Conservation (phyloP, 1,140 invertebrate genomes). For the Drosophila santomea region DNA sequence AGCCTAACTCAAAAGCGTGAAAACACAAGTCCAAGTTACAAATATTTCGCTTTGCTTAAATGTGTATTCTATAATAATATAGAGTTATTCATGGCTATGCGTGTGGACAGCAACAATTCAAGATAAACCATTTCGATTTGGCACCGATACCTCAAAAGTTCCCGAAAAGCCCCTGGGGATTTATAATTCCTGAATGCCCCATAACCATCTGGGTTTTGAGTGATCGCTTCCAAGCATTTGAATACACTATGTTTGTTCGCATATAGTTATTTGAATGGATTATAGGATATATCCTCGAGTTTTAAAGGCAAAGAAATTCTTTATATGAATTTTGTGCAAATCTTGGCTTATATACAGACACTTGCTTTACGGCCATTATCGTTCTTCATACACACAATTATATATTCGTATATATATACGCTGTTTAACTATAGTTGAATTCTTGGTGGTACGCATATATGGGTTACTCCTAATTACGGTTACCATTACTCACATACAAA, state of each 20-base stretch:
- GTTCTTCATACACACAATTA: constrained; percentile 27
- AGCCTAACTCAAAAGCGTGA: constrained; percentile 35
- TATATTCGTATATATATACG: constrained; percentile 34
- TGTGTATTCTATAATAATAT: constrained; percentile 43
- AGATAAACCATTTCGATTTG: constrained; percentile 61
- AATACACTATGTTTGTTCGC: constrained; percentile 25
- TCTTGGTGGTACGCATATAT: constrained; percentile 71
- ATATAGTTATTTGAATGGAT: constrained; percentile 15
- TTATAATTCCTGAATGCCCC: constrained; percentile 23
- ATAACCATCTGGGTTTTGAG: not conserved
- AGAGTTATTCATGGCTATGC: constrained; percentile 38
- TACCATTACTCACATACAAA: constrained; percentile 70
- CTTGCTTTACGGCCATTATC: constrained; percentile 23
- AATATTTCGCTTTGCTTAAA: constrained; percentile 32
- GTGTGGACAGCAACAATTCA: constrained; percentile 74
- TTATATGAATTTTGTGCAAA: constrained; percentile 31
- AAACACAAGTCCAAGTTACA: constrained; percentile 57
- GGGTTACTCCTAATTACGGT: constrained; percentile 42
- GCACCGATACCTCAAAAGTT: constrained; percentile 2
- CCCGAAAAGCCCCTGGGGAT: not conserved
- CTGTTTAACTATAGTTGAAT: constrained; percentile 44
- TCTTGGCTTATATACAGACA: constrained; percentile 32
- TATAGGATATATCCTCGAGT: constrained; percentile 21
- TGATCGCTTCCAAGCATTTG: constrained; percentile 8
- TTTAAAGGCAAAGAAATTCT: constrained; percentile 29